Base-by-base conservation (phyloP, 1,140 invertebrate species). In the Zophobas atratus region DNA sequence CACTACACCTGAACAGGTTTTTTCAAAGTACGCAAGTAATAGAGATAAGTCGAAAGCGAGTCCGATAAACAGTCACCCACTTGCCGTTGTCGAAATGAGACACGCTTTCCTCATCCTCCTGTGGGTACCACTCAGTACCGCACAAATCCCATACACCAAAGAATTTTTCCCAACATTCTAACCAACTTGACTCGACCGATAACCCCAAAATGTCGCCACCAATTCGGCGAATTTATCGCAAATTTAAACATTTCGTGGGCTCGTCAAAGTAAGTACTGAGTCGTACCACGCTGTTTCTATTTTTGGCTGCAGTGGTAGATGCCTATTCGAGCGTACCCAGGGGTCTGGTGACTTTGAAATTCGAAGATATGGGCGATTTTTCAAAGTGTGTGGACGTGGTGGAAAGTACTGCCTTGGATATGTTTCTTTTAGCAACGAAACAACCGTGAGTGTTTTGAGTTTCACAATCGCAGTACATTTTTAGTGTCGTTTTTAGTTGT, bases 351-450 rank as follows among this genome's bases (percentile, higher is more conserved):
- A 55, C 79, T 3, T 49, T 81, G 5, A 82, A 82, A 53, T 63
- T 77, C 38, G 81, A 57, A 4, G 81, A 82, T 75, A 78, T 84
- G 70, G 83, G 83, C 1, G 51, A 75, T 70, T 84, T 83, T 77
- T 78, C 82, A 46, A 39, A 84, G 77, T 84, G 83, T 51, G 8
- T 83, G 5, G 56, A 74, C 38, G 77, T 80, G 1, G 67, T 20
- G 82, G 81, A 35, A 84, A 82, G 57, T 84, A 83, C 76, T 84
- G 83, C 36, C 48, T 82, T 33, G 81, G 80, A 6, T 63, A 35
- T 35, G 2, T 75, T 32, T 8, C 6, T 20, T 20, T 20, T 20
- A 20, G 20, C 20, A 36, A 74, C 63, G 32, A 38, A 38, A 4
- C 35, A 20, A 3, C 6, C 6, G 56, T 20, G 8, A 46, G 35